These are phyloP conservation scores for Nipponia nippon DNA, from an alignment of 2,113 vertebrate species.

Conservation along the genomic window DNA sequence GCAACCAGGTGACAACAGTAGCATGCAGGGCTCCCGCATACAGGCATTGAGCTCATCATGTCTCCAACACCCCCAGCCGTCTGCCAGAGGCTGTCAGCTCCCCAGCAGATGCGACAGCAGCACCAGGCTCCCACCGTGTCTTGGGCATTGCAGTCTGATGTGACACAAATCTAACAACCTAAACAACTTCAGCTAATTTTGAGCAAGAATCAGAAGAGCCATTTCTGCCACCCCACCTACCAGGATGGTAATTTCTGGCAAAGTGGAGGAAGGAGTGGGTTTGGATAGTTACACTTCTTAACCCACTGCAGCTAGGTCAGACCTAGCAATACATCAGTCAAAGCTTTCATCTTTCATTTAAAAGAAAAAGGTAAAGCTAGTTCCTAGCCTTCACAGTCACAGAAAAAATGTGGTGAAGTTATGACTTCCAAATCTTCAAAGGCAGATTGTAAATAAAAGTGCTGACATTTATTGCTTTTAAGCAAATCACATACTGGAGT, in stretches of 20 bases:
- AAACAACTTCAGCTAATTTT: neutral
- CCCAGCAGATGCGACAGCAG: neutral
- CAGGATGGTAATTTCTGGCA: neutral
- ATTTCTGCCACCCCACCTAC: neutral
- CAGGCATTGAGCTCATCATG: rapidly evolving
- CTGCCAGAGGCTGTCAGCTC: neutral
- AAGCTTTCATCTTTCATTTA: conserved; percentile 14
- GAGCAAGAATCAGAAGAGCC: neutral
- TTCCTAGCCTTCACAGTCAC: neutral
- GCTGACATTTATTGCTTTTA: conserved; percentile 54
- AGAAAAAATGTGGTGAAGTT: neutral
- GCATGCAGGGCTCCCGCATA: rapidly evolving
- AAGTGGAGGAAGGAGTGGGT: neutral
- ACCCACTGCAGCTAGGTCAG: neutral
- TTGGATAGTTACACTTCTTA: neutral
- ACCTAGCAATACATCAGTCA: neutral
- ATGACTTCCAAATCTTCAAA: conserved; percentile 46
- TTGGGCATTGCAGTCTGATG: rapidly evolving
- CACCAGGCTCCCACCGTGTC: rapidly evolving
- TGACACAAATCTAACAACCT: neutral
- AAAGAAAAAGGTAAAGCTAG: conserved; percentile 13
- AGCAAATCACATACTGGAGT: conserved; percentile 47
- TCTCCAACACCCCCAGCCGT: neutral
- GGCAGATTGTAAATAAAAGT: conserved; percentile 34
- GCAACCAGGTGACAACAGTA: neutral